phyloP scores from a whole-genome alignment of 53 echinoderm and acorn worm species.

The Arbacia lixula region DNA sequence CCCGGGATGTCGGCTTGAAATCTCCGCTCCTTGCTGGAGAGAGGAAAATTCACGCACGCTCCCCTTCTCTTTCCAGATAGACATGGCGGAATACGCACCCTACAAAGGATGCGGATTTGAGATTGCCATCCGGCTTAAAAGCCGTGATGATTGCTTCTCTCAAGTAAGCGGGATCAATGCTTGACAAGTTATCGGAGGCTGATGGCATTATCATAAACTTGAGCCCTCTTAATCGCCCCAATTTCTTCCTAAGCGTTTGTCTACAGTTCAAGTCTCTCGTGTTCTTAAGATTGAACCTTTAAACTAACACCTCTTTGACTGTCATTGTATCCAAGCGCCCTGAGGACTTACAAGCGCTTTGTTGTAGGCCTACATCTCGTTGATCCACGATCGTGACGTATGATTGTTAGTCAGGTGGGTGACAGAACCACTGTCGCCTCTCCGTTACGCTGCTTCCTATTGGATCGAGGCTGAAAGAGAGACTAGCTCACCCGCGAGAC shows the following conservation, averaged over 20 bases:
- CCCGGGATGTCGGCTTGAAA: background rate
- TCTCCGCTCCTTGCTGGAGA: slow-evolving; percentile 3
- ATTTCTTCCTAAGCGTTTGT: slow-evolving; percentile 33
- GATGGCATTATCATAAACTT: slow-evolving; percentile 39
- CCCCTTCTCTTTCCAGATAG: no score
- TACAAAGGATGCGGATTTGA: slow-evolving; percentile 30
- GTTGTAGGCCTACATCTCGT: no score
- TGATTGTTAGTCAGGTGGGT: no score
- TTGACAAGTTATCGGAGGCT: slow-evolving; percentile 42
- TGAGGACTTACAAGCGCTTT: no score
- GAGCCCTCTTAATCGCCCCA: slow-evolving; percentile 50
- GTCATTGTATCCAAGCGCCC: no score
- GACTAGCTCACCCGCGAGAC: slow-evolving; percentile 11
- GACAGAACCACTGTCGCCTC: no score
- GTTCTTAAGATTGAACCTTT: no score
- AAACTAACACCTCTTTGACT: no score
- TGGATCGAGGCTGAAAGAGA: background rate
- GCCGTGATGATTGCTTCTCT: slow-evolving; percentile 48
- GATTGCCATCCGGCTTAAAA: slow-evolving; percentile 7
- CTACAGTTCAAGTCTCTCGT: background rate
- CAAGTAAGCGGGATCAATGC: slow-evolving; percentile 18
- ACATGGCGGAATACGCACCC: no score
- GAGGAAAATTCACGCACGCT: no score
- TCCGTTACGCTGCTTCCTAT: no score
- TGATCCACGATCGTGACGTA: no score